Evolutionary conservation across 2,888 invertebrate genomes (phyloP), one percentile per base, ranked within the genome.

Genomic region (Eudasyphora cyanicolor): DNA sequence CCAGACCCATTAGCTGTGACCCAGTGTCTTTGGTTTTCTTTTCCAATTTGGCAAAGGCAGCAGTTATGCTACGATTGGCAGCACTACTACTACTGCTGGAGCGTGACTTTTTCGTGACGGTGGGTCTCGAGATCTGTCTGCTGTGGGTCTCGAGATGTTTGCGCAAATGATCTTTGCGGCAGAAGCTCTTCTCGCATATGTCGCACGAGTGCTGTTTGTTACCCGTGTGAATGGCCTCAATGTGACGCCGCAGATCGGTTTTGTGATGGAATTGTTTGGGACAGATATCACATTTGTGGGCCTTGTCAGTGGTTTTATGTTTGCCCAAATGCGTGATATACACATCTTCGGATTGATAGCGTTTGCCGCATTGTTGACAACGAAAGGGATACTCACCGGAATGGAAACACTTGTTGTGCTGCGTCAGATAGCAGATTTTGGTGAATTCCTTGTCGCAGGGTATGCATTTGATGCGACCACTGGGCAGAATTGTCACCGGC

Each of bases 211-310:
- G 97, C 54, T 97, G 97, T 91, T 97, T 97, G 88, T 95, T 94
- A 69, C 96, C 97, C n/a, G 96, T 96, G 91, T 97, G 97, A 17
- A 89, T 91, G 87, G 96, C 94, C 91, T 97, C 97, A 94, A 96
- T 95, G 92, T 98, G 97, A 85, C 97, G 94, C 84, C 97, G 94
- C 88, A 97, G 93, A 91, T 98, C 97, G 76, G 97, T 97, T 92
- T 97, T 97, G 92, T 97, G 97, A 90, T 97, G 97, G 92, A 97
- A 98, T 88, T 96, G 96, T 91, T 97, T 97, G 19, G 96, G 96
- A 89, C 97, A 97, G 82, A 94, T 93, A 81, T 94, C 94, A 92
- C 97, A 98, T 92, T 97, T 97, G 92, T 96, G 96, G 14, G 97
- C 97, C 90, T 97, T 97, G 85, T 97, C 96, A 81, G 95, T 95